phyloP scores from a whole-genome alignment of 2,113 vertebrate species.

The Pomatostomus ruficeps region DNA sequence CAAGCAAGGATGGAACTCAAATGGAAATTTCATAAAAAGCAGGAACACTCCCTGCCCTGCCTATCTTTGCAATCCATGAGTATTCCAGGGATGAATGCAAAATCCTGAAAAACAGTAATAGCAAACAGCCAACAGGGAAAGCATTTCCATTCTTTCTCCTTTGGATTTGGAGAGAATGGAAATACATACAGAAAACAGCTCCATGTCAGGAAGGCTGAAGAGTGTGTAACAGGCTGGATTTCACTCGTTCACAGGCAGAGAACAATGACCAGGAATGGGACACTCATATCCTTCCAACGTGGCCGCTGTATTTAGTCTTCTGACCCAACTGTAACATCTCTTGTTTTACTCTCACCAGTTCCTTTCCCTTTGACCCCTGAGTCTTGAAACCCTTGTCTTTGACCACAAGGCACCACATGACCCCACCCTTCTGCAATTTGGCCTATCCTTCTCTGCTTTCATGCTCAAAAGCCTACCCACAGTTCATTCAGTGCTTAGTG shows the following conservation, averaged over 20 bases:
- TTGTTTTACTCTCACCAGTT: background rate
- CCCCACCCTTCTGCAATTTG: background rate
- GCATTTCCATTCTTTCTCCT: background rate
- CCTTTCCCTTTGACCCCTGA: background rate
- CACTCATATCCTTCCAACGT: background rate
- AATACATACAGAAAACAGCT: background rate
- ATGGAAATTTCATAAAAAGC: background rate
- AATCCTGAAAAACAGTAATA: background rate
- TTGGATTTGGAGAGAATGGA: background rate
- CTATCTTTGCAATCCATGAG: background rate
- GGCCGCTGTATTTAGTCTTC: background rate
- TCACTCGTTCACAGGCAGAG: background rate
- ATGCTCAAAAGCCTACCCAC: background rate
- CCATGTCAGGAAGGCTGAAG: background rate
- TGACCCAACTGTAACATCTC: background rate
- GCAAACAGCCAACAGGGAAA: background rate
- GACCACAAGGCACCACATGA: background rate
- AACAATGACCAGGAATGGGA: background rate
- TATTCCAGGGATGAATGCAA: background rate
- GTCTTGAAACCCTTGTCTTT: background rate
- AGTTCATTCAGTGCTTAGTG: background rate
- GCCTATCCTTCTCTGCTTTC: background rate
- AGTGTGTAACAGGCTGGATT: background rate
- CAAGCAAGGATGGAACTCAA: background rate
- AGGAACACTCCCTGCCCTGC: background rate